Conservation (phyloP, 2,797 vertebrate species). For the Parauchenoglanis ngamensis region DNA sequence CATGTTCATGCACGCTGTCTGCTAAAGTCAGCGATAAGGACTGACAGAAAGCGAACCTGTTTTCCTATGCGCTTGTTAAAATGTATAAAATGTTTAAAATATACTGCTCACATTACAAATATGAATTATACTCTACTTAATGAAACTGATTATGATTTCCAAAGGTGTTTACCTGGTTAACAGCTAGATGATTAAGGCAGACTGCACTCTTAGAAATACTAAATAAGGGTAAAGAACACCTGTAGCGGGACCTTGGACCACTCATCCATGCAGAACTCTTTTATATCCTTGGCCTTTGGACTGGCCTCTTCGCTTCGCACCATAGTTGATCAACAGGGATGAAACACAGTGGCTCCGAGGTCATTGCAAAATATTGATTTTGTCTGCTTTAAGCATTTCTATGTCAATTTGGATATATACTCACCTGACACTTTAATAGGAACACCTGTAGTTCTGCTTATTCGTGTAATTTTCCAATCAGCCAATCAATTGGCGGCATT, state of each 20-base stretch:
- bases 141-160: not conserved
- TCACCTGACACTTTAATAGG: not conserved
- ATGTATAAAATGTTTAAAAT: not conserved
- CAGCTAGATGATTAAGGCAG: no score
- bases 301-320: slow-evolving; percentile 4
- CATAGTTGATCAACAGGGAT: not conserved
- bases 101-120: not conserved
- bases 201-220: not conserved
- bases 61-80: not conserved
- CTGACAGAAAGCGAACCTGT: not conserved
- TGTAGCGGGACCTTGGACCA: not conserved
- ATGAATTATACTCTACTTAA: not conserved
- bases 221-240: not conserved
- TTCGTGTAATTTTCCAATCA: not conserved
- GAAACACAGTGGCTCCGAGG: not conserved
- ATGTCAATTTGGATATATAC: not conserved
- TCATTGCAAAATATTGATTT: not conserved
- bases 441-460: not conserved
- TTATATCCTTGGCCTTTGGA: not conserved
- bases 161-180: not conserved
- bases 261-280: slow-evolving; percentile 9
- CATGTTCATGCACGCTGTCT: not conserved
- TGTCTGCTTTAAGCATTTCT: not conserved
- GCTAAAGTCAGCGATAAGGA: not conserved
- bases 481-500: not conserved